These are phyloP conservation scores for Petromus typicus DNA, from an alignment of 2,113 vertebrate genomes.

Conservation along the genomic window DNA sequence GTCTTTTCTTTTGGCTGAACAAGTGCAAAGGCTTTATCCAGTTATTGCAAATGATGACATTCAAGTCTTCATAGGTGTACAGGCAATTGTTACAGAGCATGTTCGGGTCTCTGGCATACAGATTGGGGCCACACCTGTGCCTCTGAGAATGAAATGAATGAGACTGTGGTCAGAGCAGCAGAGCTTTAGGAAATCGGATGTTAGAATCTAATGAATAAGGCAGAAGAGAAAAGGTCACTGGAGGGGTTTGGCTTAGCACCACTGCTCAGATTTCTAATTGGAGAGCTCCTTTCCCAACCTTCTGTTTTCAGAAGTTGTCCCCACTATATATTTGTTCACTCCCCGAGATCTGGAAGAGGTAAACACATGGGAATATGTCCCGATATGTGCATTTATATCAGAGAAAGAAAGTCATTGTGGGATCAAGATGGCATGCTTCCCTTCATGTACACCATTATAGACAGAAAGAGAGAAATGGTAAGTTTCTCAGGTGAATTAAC, in stretches of 20 bases:
- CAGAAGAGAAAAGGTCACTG: neutral
- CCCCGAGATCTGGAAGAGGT: conserved; percentile 41
- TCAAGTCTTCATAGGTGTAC: conserved; percentile 31
- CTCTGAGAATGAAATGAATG: neutral
- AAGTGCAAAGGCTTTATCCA: conserved; percentile 70
- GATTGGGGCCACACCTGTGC: neutral
- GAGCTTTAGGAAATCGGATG: neutral
- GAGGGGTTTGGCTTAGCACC: neutral
- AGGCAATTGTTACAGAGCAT: conserved; percentile 44
- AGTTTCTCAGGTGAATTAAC: conserved; percentile 86
- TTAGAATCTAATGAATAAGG: neutral
- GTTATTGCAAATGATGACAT: conserved; percentile 63
- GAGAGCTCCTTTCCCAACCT: neutral
- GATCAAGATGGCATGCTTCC: conserved; percentile 78
- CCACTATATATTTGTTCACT: neutral
- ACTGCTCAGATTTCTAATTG: neutral
- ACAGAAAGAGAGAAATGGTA: conserved; percentile 82
- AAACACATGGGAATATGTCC: conserved; percentile 80
- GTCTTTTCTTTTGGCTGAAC: neutral
- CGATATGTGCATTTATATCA: conserved; percentile 87
- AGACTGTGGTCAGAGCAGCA: neutral
- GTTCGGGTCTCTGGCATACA: neutral
- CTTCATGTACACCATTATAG: conserved; percentile 82
- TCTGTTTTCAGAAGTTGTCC: neutral
- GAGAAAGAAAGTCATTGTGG: conserved; percentile 88